Evolutionary conservation across 2,113 vertebrate species (phyloP).

Genomic region (Onychorhynchus coronatus): DNA sequence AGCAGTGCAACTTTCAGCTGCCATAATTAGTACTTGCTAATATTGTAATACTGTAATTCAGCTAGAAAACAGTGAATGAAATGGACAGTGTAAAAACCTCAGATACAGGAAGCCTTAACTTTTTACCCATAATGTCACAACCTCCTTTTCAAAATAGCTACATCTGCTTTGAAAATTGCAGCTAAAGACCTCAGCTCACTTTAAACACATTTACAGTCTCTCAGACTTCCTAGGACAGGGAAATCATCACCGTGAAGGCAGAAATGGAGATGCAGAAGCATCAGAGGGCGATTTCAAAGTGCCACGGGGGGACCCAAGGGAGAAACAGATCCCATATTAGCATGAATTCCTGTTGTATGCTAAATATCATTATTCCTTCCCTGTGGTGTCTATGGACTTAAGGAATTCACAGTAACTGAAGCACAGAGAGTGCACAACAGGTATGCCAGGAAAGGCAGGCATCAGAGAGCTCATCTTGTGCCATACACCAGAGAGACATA

Average conservation of each 20-base stretch:
- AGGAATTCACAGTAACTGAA: not conserved
- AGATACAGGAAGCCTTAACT: not conserved
- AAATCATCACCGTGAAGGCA: not conserved
- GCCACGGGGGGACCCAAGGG: not conserved
- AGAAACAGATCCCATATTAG: not conserved
- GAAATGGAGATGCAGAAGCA: not conserved
- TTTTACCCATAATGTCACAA: not conserved
- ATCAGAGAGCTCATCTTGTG: not conserved
- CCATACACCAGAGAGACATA: not conserved
- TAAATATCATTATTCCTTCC: not conserved
- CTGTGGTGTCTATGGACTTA: not conserved
- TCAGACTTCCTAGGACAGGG: not conserved
- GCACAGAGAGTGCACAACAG: not conserved
- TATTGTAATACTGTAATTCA: not conserved
- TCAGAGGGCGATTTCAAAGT: not conserved
- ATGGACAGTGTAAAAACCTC: not conserved
- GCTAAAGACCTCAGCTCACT: not conserved
- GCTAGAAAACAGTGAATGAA: not conserved
- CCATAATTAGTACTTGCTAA: not conserved
- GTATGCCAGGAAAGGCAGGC: not conserved
- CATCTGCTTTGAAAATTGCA: not conserved
- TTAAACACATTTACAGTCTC: not conserved
- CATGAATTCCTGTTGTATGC: not conserved
- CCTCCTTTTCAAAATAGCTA: not conserved
- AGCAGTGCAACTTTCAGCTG: not conserved